Base-by-base conservation (phyloP, 2,797 vertebrate species). In the Parambassis ranga region DNA sequence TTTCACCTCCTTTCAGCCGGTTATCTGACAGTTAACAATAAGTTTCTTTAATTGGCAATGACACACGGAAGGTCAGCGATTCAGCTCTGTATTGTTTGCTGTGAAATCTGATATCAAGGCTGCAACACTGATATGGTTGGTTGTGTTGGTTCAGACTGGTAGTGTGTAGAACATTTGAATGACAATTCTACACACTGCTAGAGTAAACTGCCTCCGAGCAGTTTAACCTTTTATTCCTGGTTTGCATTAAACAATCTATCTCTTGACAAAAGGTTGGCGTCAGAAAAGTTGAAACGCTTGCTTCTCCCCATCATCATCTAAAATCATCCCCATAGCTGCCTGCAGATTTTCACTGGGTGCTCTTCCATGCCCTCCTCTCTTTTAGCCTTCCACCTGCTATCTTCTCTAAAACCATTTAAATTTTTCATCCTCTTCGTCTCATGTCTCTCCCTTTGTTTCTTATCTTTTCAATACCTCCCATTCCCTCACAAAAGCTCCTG, bases 11-110 rank as follows among this genome's bases (percentile, higher is more conserved):
- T 42, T 48, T 41, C 20, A 10, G 36, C 24, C 27, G 18, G 20
- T 64, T 49, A 65, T 56, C 32, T 36, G 60, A 78, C 58, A 33
- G 55, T 19, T 31, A 81, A 75, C 72, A 77, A 68, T 46, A 35
- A 19, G 16, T 24, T 22, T 41, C 51, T 70, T 70, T 32, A 41
- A 63, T 5, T 8, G n/a, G 26, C 60, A 49, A 37, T 47, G 32
- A 52, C 38, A 33, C 36, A 39, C 30, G 7, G 51, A 41, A 42
- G 33, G 37, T 47, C 31, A 43, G 26, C 20, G 31, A 27, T 28
- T 65, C 19, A 28, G 24, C 22, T 43, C 18, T 43, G 59, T 27
- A 36, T 47, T 64, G 65, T 67, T 68, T 61, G 50, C 48, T 1
- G 7, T 33, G 6, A 7, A 13, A 37, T 51, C 37, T 55, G 59